These are phyloP conservation scores for Kryptolebias ocellatus DNA, from an alignment of 2,797 vertebrate genomes.

Conservation along the genomic window DNA sequence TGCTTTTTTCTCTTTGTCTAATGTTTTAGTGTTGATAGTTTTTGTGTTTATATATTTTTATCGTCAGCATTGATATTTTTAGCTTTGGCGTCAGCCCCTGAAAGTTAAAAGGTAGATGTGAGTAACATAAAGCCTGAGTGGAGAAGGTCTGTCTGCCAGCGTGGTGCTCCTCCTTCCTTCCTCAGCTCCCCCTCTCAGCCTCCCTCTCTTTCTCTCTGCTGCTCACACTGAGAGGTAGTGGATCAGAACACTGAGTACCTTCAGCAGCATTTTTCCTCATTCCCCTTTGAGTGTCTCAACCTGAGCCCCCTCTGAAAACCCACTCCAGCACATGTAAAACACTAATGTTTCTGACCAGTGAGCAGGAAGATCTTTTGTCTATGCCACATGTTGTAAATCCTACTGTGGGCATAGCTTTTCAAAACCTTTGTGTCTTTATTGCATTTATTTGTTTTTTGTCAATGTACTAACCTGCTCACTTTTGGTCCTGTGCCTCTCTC, in stretches of 20 bases:
- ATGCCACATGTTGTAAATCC: not conserved
- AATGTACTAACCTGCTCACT: constrained; percentile 37
- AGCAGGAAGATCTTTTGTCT: constrained; percentile 26
- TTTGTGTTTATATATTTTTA: too few relatives aligned
- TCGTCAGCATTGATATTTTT: not conserved
- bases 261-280: constrained; percentile 79
- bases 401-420: constrained; percentile 1
- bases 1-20: too few relatives aligned
- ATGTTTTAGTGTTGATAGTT: too few relatives aligned
- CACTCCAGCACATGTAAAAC: constrained; percentile 22
- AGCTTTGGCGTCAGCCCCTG: not conserved
- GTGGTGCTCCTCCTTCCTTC: constrained; percentile 33
- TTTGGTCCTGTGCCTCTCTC: constrained; percentile 31
- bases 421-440: constrained; percentile 4
- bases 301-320: constrained; percentile 45
- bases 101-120: constrained; percentile 15
- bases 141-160: constrained; percentile 46
- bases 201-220: constrained; percentile 28
- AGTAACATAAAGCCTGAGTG: constrained; percentile 50
- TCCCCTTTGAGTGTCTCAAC: constrained; percentile 76
- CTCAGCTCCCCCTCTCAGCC: constrained; percentile 25
- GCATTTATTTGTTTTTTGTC: not conserved
- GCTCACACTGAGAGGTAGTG: constrained; percentile 56
- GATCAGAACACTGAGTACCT: constrained; percentile 76
- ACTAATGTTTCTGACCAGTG: constrained; percentile 33